Conservation (phyloP, 1,140 invertebrate genomes). For the Drosophila bocki region DNA sequence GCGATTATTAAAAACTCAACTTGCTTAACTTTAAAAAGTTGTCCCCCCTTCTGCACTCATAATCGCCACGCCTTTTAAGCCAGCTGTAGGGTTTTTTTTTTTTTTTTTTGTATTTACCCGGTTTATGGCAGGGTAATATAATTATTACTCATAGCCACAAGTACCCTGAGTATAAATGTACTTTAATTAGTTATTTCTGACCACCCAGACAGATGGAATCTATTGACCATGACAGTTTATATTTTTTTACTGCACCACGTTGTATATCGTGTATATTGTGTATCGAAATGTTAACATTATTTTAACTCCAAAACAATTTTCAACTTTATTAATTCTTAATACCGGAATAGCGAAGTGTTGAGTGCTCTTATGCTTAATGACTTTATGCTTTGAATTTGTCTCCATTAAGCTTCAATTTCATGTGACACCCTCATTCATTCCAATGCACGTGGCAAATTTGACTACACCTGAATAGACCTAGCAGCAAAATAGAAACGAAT, state of each 20-base stretch:
- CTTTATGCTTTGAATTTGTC: neutral
- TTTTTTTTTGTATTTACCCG: neutral
- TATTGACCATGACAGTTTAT: no score
- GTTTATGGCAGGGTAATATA: neutral
- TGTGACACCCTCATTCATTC: constrained; percentile 31
- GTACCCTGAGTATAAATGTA: no score
- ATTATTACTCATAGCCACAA: no score
- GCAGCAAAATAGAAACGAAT: neutral
- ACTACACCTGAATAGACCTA: constrained; percentile 47
- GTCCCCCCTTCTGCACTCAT: neutral
- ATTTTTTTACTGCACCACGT: neutral
- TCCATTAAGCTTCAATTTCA: neutral
- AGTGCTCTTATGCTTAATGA: neutral
- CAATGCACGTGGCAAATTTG: constrained; percentile 55
- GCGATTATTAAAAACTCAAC: constrained; percentile 52
- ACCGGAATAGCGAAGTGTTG: no score
- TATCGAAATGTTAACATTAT: no score
- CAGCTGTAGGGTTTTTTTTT: neutral
- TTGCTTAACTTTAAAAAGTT: constrained; percentile 57
- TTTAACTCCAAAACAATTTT: no score
- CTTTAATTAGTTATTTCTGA: neutral
- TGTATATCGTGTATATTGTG: no score
- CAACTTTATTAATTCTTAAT: no score
- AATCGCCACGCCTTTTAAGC: neutral
- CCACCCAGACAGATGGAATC: neutral